Evolutionary conservation across 2,888 invertebrate species (phyloP).

Genomic region (Eilema sororculum): DNA sequence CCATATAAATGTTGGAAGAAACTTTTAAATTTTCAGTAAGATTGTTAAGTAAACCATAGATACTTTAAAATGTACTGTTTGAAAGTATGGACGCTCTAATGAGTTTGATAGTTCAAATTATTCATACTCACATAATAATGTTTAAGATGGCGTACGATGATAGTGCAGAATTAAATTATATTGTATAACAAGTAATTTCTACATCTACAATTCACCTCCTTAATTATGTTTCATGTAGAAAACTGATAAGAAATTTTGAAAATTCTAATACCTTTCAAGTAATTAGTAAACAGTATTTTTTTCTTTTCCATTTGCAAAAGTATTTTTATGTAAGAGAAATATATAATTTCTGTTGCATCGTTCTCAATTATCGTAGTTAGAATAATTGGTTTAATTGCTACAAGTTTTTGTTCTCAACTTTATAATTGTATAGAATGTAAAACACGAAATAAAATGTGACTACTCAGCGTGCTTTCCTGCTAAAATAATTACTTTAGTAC

Average conservation of each 20-base stretch:
- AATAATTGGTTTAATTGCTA: constrained; percentile 25
- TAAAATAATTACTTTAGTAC: not conserved
- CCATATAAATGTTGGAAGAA: too few relatives aligned
- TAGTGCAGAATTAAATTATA: not conserved
- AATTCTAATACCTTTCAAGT: not conserved
- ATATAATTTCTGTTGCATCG: not conserved
- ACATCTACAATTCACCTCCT: not conserved
- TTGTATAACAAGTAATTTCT: constrained; percentile 5
- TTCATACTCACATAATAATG: constrained; percentile 1
- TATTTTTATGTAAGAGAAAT: constrained; percentile 19
- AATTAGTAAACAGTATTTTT: constrained; percentile 4
- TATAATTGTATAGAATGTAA: constrained; percentile 10
- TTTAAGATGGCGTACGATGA: not conserved
- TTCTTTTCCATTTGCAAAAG: constrained; percentile 11
- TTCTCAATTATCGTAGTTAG: constrained; percentile 16
- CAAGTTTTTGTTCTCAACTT: constrained; percentile 13
- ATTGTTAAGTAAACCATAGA: not conserved
- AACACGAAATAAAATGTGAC: constrained; percentile 6
- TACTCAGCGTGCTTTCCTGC: not conserved
- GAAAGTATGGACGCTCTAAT: constrained; percentile 4
- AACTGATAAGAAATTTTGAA: not conserved
- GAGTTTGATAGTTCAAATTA: not conserved
- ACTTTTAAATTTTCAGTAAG: not conserved
- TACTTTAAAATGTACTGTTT: constrained; percentile 1
- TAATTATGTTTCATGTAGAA: constrained; percentile 1